Base-by-base conservation (phyloP, 2,888 invertebrate genomes). In the Cantharis rustica region DNA sequence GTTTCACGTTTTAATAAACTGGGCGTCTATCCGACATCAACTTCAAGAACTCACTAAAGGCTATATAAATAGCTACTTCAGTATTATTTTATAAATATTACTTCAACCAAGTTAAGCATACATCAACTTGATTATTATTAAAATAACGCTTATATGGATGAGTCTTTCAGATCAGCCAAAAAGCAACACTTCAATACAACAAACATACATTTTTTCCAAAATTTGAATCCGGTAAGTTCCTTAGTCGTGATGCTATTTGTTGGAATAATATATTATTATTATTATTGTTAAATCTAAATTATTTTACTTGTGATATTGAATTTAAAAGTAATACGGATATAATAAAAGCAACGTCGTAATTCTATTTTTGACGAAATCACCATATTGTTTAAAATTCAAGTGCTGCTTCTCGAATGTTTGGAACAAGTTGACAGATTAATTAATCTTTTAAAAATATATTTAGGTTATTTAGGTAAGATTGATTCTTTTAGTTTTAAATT, bases 31-130 rank as follows among this genome's bases (percentile, higher is more conserved):
- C 79, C 80, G 79, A 80, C 77, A 79, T 81, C 73, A 75, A 77
- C 75, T 72, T 76, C 72, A 78, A 76, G 79, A 81, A 81, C 81
- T 79, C 81, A 81, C 82, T 81, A 81, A 80, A 76, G 79, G 77
- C 80, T 81, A 71, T 82, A 82, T 82, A 82, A 82, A 82, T 82
- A 82, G 82, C 81, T 78, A 79, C 80, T 82, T 79, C 72, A 81
- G 77, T 77, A 75, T 75, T 77, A 76, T 80, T 82, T 80, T 78
- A 77, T 70, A 73, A 72, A 47, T 47, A 73, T 70, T 47, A 71
- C 16, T 47, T 68, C 11, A 23, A 66, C 68, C 72, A 61, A 68
- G 17, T 72, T 72, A 72, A 68, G 31, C 23, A 72, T 68, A 23
- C 7, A 66, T 47, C 16, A 66, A 66, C n/a, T 17, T 20, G 23